Percentiles rank a stretch among this genome's conserved stretches.
Conservation (phyloP, 2,797 vertebrate species). For the Coregonus ussuriensis region DNA sequence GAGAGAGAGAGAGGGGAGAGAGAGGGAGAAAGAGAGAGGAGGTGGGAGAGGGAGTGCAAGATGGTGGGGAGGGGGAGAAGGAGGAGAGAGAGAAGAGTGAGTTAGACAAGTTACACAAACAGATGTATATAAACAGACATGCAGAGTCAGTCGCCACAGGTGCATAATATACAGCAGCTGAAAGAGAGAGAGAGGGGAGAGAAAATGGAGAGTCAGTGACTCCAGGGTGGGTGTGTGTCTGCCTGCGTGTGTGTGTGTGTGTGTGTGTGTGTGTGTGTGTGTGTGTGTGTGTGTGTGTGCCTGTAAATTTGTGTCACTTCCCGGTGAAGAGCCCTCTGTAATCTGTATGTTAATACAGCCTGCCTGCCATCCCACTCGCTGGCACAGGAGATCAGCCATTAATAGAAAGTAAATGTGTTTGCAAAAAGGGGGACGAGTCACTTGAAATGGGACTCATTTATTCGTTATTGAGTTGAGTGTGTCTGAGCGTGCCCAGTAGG, state of each 20-base stretch:
- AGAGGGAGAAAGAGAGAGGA: conserved; percentile 23
- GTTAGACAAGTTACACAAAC: conserved; percentile 26
- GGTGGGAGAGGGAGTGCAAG: conserved; percentile 1
- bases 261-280: background rate
- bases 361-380: conserved; percentile 23
- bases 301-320: conserved; percentile 24
- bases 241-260: background rate
- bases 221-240: background rate
- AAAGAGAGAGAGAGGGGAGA: background rate
- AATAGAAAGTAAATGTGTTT: conserved; percentile 56
- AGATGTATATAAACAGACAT: conserved; percentile 1
- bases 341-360: conserved; percentile 49
- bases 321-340: conserved; percentile 41
- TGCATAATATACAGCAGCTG: background rate
- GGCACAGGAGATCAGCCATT: conserved; percentile 40
- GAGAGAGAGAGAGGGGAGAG: background rate
- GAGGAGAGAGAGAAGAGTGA: background rate
- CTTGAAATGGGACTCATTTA: conserved; percentile 75
- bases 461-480: conserved; percentile 84
- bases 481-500: conserved; percentile 78
- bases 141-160: background rate
- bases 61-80: conserved; percentile 1
- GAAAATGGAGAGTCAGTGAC: background rate
- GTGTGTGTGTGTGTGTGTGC: too few relatives aligned
- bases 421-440: conserved; percentile 47